Evolutionary conservation across 2,888 invertebrate species (phyloP), one percentile per base, ranked within the genome.

Genomic region (Temnothorax unifasciatus): DNA sequence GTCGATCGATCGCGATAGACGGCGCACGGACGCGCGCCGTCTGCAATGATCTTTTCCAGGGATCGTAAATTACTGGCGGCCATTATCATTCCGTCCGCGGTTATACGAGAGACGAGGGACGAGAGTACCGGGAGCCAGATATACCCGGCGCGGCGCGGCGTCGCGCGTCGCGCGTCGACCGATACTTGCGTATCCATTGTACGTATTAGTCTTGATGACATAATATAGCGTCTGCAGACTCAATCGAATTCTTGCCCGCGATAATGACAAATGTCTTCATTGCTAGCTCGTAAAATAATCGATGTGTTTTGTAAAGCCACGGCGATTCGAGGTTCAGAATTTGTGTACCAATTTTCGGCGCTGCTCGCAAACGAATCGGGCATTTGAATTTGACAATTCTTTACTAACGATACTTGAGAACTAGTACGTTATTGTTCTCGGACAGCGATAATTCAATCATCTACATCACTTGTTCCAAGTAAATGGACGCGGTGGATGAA

Each of bases 31-130:
- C 63, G 54, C 44, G 38, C 79, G 59, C 71, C 59, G 71, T 57
- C 57, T 54, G 81, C 84, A 85, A 87, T 73, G 75, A 81, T 82
- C 85, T 77, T 86, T 89, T 90, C 76, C 84, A 85, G 69, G 66
- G 68, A 83, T 82, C 75, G 85, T 88, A 86, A 86, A 90, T 88
- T 85, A 87, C 83, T 68, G 50, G 66, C 74, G 52, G 66, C 76
- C 84, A 74, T 87, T 86, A 87, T 86, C 90, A 86, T 88, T 90
- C 88, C 84, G 87, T 84, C 82, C 88, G 52, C 82, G 87, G 84
- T 87, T 88, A 87, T 86, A 50, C 25, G 83, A 88, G 29, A 29
- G 85, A 87, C 25, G 83, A 88, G 29, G 3, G 85, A 87, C 25
- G 83, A 88, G 85, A 87, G 86, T 88, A 85, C 86, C 85, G 21